These are phyloP conservation scores for Malurus elegans DNA, from an alignment of 2,113 vertebrate genomes.

Conservation along the genomic window DNA sequence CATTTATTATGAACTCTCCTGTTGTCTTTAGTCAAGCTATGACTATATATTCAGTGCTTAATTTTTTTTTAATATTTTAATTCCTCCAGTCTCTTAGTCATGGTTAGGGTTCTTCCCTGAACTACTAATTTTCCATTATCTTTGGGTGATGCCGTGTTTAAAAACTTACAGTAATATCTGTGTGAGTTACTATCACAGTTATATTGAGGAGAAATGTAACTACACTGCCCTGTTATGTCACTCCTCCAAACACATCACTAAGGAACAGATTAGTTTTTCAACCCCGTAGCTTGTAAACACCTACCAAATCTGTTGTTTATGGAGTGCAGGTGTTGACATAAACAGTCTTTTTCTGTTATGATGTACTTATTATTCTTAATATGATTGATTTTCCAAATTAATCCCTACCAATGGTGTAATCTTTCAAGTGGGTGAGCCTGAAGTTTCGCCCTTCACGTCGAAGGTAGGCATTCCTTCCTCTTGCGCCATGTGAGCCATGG, in stretches of 20 bases:
- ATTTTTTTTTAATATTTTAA: background rate
- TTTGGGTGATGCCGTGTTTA: background rate
- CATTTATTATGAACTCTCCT: background rate
- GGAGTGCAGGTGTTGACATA: background rate
- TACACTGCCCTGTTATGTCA: background rate
- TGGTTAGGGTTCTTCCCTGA: background rate
- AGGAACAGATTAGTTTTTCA: background rate
- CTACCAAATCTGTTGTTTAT: background rate
- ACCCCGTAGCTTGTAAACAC: background rate
- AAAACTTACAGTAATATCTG: background rate
- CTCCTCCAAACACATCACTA: background rate
- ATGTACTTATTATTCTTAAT: background rate
- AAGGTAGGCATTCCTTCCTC: background rate
- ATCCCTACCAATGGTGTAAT: background rate
- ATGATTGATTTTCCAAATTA: background rate
- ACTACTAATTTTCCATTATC: background rate
- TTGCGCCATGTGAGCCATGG: background rate
- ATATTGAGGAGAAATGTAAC: background rate
- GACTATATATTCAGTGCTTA: background rate
- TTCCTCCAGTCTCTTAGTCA: background rate
- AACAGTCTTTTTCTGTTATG: background rate
- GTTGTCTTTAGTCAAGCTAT: background rate
- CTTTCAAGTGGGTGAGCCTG: background rate
- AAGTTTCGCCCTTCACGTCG: fast-evolving
- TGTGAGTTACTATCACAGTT: background rate